Conservation (phyloP, 2,113 vertebrate species). For the Chaetops frenatus region DNA sequence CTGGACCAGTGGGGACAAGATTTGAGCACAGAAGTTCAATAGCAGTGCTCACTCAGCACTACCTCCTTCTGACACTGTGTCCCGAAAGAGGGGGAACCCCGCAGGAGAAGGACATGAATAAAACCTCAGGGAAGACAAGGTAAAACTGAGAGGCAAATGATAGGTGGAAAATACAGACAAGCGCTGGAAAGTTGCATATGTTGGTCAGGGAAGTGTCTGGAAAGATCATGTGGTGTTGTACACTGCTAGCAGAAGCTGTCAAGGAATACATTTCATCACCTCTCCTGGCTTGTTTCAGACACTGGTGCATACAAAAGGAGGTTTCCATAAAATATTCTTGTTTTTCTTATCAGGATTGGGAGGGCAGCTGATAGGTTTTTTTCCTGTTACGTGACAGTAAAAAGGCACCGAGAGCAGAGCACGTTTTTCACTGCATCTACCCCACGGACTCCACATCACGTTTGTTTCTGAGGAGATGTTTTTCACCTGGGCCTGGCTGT, state of each 20-base stretch:
- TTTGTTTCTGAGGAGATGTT: not conserved
- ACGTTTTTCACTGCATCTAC: not conserved
- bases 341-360: not conserved
- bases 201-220: not conserved
- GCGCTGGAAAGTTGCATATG: not conserved
- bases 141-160: not conserved
- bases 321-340: not conserved
- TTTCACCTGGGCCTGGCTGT: not conserved
- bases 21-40: not conserved
- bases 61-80: accelerated
- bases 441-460: not conserved
- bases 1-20: not conserved
- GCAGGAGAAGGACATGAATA: not conserved
- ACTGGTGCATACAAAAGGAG: not conserved
- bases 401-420: not conserved
- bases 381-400: not conserved
- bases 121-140: not conserved
- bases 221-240: not conserved
- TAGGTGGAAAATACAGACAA: not conserved
- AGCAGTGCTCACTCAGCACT: accelerated
- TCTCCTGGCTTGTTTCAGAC: not conserved
- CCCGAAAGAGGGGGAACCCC: not conserved
- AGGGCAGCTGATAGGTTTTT: not conserved
- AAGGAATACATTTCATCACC: not conserved
- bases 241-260: not conserved